A percentile compares a stretch with the other conserved stretches of the same genome.
Conservation (phyloP, 2,797 vertebrate species). For the Tadarida brasiliensis region DNA sequence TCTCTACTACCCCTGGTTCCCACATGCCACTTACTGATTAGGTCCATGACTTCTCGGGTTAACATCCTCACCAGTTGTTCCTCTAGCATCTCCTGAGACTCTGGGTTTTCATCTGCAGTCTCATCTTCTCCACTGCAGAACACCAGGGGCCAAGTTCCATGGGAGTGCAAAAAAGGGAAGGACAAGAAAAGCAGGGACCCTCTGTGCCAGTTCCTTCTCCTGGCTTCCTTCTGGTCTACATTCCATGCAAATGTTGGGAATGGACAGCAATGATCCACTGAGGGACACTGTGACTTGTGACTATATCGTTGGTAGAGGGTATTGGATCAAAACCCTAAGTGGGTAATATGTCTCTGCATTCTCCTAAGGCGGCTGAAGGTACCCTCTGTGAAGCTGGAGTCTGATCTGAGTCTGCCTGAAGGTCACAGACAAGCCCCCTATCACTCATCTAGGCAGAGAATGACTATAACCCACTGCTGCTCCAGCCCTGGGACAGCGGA, state of each 20-base stretch:
- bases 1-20: background rate
- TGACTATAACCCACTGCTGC: background rate
- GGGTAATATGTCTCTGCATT: background rate
- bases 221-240: background rate
- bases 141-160: slow-evolving; percentile 60
- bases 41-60: slow-evolving; percentile 96
- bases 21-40: slow-evolving; percentile 92
- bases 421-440: background rate
- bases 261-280: background rate
- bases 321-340: background rate
- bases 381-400: background rate
- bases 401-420: background rate
- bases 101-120: slow-evolving; percentile 92
- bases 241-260: background rate
- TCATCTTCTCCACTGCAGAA: slow-evolving; percentile 90
- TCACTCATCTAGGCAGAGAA: background rate
- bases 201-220: background rate
- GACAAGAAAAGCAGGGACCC: background rate
- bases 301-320: background rate
- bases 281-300: background rate
- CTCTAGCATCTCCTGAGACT: slow-evolving; percentile 98
- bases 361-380: background rate
- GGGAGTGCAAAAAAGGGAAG: background rate
- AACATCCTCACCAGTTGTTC: slow-evolving; percentile 95
- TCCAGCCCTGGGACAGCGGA: background rate